Evolutionary conservation across 2,113 vertebrate species (phyloP).

Genomic region (Pachyramphus minor): DNA sequence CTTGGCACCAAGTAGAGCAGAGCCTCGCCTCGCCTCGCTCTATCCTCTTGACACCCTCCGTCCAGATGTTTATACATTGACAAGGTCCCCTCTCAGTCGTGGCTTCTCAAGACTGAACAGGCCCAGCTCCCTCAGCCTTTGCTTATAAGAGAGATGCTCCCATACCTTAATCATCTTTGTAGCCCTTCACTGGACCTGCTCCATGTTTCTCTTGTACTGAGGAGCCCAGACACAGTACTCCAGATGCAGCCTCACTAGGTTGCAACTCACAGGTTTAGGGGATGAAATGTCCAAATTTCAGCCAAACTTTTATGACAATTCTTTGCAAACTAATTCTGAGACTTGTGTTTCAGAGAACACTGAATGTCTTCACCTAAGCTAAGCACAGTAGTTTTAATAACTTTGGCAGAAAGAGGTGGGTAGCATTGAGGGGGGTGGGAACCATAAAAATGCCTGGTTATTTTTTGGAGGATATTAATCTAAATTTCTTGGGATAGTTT

Average conservation of each 20-base stretch:
- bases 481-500: conserved; percentile 13
- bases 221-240: not conserved
- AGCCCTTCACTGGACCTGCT: too few relatives aligned
- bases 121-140: not conserved
- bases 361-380: not conserved
- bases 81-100: not conserved
- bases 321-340: not conserved
- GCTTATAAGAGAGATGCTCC: not conserved
- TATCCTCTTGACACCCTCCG: not conserved
- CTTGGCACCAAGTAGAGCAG: not conserved
- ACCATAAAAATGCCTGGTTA: not conserved
- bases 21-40: too few relatives aligned
- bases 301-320: not conserved
- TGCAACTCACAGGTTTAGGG: too few relatives aligned
- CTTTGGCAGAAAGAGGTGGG: not conserved
- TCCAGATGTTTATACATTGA: not conserved
- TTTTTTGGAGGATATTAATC: conserved; percentile 12
- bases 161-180: not conserved
- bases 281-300: not conserved
- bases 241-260: not conserved
- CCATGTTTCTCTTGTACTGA: not conserved
- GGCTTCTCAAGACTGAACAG: not conserved
- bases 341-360: not conserved
- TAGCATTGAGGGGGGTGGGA: too few relatives aligned
- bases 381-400: not conserved